Evolutionary conservation across 2,888 invertebrate genomes (phyloP).

Genomic region (Cistogaster globosa): DNA sequence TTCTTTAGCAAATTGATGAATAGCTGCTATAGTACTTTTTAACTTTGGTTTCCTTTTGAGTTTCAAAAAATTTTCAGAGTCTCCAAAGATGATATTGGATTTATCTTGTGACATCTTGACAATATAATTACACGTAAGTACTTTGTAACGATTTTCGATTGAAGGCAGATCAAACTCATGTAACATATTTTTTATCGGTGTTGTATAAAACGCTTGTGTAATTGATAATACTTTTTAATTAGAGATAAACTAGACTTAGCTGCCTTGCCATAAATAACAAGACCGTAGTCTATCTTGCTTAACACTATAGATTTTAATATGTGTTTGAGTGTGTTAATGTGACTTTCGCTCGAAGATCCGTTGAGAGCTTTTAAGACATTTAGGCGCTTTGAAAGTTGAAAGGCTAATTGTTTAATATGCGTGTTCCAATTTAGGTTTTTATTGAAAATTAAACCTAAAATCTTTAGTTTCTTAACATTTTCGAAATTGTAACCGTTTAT

Average conservation of each 20-base stretch:
- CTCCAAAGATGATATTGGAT: constrained; percentile 1
- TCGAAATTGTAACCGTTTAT: background rate
- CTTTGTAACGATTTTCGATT: constrained; percentile 4
- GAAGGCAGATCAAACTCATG: background rate
- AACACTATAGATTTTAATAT: background rate
- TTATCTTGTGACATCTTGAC: background rate
- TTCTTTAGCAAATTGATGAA: background rate
- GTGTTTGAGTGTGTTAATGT: background rate
- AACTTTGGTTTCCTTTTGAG: constrained; percentile 14
- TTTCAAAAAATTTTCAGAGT: background rate
- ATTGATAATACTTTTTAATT: constrained; percentile 18
- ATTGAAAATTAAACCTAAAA: constrained; percentile 28
- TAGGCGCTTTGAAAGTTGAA: background rate
- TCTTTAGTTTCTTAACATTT: background rate
- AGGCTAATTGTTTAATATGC: background rate
- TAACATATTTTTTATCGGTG: constrained; percentile 12
- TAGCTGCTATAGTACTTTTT: background rate
- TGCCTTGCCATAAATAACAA: constrained; percentile 5
- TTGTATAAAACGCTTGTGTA: background rate
- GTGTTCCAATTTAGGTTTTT: constrained; percentile 1
- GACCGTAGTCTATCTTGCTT: background rate
- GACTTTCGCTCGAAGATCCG: background rate
- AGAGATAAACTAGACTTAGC: background rate
- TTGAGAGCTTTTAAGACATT: background rate
- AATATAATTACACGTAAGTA: background rate